Percentiles rank a stretch among this genome's conserved stretches.
Conservation (phyloP, 2,888 invertebrate genomes). For the Gibbula magus region DNA sequence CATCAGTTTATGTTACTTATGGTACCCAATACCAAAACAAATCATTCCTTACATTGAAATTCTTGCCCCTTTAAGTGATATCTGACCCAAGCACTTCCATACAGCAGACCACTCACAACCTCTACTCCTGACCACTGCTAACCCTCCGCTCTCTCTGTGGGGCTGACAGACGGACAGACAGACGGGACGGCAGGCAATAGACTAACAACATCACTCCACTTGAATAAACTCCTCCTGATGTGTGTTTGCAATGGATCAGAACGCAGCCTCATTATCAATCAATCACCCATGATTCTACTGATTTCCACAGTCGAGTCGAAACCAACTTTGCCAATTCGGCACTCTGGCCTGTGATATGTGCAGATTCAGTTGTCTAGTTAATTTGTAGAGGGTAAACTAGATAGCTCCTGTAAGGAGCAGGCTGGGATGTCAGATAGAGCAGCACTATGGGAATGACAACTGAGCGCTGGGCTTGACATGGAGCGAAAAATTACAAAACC, state of each 20-base stretch:
- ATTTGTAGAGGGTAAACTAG: neutral
- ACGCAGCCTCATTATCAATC: slow-evolving; percentile 2
- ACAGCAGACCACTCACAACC: too few species aligned
- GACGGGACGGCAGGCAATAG: neutral
- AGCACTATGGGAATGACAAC: neutral
- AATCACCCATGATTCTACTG: slow-evolving; percentile 1
- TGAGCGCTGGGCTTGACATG: neutral
- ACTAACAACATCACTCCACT: neutral
- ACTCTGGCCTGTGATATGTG: neutral
- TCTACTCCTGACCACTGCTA: too few species aligned
- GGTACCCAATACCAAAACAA: too few species aligned
- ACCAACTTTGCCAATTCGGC: neutral
- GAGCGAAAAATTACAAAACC: neutral
- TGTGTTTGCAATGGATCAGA: slow-evolving; percentile 13
- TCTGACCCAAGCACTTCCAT: too few species aligned
- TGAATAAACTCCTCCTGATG: neutral
- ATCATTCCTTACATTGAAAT: too few species aligned
- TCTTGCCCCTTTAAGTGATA: too few species aligned
- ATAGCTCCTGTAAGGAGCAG: neutral
- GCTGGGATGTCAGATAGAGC: neutral
- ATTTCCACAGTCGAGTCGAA: neutral
- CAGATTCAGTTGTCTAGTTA: neutral
- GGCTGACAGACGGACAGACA: too few species aligned
- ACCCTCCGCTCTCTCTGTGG: too few species aligned
- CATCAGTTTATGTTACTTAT: too few species aligned